These are phyloP conservation scores for Colossoma macropomum DNA, from an alignment of 2,113 vertebrate species.

Conservation along the genomic window DNA sequence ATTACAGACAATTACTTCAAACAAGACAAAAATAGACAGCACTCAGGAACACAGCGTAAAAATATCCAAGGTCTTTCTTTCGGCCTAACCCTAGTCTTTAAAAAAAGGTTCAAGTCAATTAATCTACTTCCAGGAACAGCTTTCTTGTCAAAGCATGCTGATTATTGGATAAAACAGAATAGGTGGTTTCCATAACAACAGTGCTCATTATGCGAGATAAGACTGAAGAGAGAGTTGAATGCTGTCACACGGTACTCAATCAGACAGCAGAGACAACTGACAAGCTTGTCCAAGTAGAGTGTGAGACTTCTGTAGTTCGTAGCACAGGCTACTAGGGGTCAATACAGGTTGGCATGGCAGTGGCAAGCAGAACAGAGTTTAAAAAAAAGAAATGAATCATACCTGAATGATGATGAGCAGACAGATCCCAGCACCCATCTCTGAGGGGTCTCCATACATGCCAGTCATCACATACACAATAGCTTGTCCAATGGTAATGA, in stretches of 20 bases:
- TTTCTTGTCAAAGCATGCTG: background rate
- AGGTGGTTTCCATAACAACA: background rate
- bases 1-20: background rate
- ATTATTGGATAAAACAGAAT: background rate
- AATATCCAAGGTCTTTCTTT: background rate
- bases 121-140: background rate
- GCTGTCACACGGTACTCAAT: background rate
- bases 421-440: slow-evolving; percentile 99
- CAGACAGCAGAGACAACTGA: background rate
- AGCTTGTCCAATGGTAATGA: slow-evolving; percentile 98
- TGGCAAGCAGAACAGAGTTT: background rate
- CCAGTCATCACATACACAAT: slow-evolving; percentile 99
- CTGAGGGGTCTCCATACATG: slow-evolving; percentile 98
- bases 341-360: background rate
- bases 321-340: background rate
- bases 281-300: background rate
- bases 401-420: slow-evolving; percentile 99
- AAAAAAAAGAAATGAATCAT: background rate
- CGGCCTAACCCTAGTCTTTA: background rate
- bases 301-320: background rate
- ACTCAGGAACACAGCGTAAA: background rate
- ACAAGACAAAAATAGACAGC: background rate
- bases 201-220: background rate
- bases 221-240: background rate
- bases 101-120: background rate